phyloP scores from a whole-genome alignment of 1,140 invertebrate genomes.

The Eufriesea mexicana region DNA sequence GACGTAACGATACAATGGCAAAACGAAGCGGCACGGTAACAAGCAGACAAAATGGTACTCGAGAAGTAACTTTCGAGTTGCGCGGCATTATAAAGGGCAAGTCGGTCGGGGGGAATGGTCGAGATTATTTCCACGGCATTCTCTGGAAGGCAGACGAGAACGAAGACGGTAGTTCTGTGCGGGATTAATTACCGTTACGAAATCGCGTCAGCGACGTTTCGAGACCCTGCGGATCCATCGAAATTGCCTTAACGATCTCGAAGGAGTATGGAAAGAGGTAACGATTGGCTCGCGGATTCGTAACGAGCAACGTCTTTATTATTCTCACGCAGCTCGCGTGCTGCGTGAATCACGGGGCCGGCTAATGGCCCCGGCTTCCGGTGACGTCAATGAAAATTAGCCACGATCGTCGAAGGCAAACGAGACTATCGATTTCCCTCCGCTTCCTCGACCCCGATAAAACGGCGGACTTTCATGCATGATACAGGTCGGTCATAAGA shows the following conservation, averaged over 20 bases:
- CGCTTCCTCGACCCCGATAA: not conserved
- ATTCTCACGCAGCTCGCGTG: conserved; percentile 10
- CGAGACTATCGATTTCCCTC: conserved; percentile 1
- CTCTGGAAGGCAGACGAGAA: not conserved
- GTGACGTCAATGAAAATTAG: conserved; percentile 31
- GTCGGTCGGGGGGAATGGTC: not conserved
- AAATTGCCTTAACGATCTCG: not conserved
- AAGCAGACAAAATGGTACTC: too few relatives aligned
- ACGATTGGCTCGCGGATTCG: not conserved
- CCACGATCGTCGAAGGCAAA: conserved; percentile 1
- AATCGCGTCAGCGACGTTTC: not conserved
- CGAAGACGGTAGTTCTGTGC: not conserved
- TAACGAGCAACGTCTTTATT: not conserved
- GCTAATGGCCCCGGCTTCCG: not conserved
- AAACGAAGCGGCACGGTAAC: too few relatives aligned
- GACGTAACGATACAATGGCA: too few relatives aligned
- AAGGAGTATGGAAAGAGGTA: not conserved
- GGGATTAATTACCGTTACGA: not conserved
- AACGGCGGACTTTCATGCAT: not conserved
- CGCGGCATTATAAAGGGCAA: too few relatives aligned
- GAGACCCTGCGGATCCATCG: not conserved
- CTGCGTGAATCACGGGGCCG: conserved; percentile 13
- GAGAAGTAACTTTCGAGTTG: too few relatives aligned
- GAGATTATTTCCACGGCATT: not conserved
- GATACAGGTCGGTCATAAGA: not conserved